A percentile compares a stretch with the other conserved stretches of the same genome.
phyloP scores from a whole-genome alignment of 53 echinoderm and acorn worm genomes.

The Astropecten irregularis region DNA sequence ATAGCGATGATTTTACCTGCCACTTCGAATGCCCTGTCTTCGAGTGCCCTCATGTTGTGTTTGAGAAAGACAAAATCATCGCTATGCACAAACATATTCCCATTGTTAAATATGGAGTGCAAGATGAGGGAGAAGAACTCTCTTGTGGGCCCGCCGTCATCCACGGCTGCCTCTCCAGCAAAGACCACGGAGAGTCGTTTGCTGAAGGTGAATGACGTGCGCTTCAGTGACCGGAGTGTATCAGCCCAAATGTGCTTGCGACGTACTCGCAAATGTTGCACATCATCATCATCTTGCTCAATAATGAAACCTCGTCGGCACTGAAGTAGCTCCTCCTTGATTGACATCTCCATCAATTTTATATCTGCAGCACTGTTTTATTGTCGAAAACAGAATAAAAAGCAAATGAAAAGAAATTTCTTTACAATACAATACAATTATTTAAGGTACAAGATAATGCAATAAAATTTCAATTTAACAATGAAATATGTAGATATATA shows the following conservation, averaged over 20 bases:
- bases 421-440: no score
- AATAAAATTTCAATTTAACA: no score
- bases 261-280: neutral
- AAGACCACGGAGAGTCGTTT: neutral
- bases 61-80: neutral
- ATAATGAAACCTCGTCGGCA: neutral
- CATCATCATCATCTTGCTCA: neutral
- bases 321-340: neutral
- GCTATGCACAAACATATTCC: neutral
- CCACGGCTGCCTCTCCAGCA: neutral
- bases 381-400: no score
- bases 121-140: neutral
- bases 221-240: neutral
- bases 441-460: no score
- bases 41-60: neutral
- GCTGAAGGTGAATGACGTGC: neutral
- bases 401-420: no score
- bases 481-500: no score
- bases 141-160: constrained; percentile 8
- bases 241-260: neutral
- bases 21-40: neutral
- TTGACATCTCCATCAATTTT: neutral
- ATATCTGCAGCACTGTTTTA: neutral
- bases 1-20: neutral
- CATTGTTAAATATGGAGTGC: neutral